These are phyloP conservation scores for Malacoctenus gilli DNA, from an alignment of 2,797 vertebrate species.

Conservation along the genomic window DNA sequence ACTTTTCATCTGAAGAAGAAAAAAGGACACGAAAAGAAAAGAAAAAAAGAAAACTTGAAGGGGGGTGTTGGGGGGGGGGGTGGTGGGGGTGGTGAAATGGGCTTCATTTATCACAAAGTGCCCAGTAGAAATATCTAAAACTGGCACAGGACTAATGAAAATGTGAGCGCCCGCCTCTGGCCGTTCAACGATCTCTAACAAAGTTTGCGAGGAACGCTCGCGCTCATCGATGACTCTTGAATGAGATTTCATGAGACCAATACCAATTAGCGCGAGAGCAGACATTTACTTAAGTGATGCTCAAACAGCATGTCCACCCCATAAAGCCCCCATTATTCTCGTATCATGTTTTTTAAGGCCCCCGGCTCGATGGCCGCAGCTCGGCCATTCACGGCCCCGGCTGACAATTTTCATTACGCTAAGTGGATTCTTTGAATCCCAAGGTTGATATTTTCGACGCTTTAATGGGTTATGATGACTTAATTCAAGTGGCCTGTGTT, in stretches of 20 bases:
- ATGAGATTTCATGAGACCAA: slow-evolving; percentile 58
- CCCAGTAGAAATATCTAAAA: slow-evolving; percentile 14
- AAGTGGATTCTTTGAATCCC: slow-evolving; percentile 70
- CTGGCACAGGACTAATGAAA: slow-evolving; percentile 20
- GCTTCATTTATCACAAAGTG: slow-evolving; percentile 27
- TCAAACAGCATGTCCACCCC: slow-evolving; percentile 58
- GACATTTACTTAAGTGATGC: slow-evolving; percentile 71
- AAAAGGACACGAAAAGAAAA: neutral
- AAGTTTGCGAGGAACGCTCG: slow-evolving; percentile 56
- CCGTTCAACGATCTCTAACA: slow-evolving; percentile 50
- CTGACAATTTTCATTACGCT: slow-evolving; percentile 72
- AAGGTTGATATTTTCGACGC: slow-evolving; percentile 67
- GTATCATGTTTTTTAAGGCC: slow-evolving; percentile 47
- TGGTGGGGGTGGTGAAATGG: too few relatives aligned
- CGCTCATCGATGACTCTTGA: slow-evolving; percentile 53
- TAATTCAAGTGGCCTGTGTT: slow-evolving; percentile 42
- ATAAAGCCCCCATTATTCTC: slow-evolving; percentile 71
- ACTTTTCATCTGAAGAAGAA: neutral
- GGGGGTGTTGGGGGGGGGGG: too few relatives aligned
- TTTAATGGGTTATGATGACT: slow-evolving; percentile 63
- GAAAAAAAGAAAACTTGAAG: too few relatives aligned
- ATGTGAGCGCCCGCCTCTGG: slow-evolving; percentile 42
- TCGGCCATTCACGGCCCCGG: slow-evolving; percentile 46
- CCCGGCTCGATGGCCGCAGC: slow-evolving; percentile 45
- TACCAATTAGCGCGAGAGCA: slow-evolving; percentile 70